Evolutionary conservation across 2,888 invertebrate genomes (phyloP).

Genomic region (Laspeyria flexula): DNA sequence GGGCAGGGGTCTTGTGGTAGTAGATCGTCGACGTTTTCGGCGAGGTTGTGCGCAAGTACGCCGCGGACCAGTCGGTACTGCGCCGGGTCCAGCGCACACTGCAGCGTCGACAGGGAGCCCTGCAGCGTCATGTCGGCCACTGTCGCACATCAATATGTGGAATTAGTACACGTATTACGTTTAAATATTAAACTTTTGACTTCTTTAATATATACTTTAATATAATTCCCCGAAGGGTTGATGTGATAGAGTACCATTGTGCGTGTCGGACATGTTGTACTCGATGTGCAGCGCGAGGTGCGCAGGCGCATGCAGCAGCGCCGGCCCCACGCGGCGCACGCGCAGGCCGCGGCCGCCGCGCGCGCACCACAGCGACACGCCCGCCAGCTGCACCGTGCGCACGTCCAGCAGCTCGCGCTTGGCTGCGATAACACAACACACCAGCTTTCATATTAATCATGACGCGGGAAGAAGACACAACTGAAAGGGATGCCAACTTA

Average conservation of each 20-base stretch:
- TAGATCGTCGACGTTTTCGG: conserved; percentile 87
- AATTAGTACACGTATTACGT: too few relatives aligned
- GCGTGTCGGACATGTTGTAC: conserved; percentile 90
- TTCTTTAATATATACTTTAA: too few relatives aligned
- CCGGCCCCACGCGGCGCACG: conserved; percentile 80
- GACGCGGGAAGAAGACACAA: too few relatives aligned
- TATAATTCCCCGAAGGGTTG: too few relatives aligned
- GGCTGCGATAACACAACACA: conserved; percentile 19
- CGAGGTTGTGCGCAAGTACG: conserved; percentile 95
- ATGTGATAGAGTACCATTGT: too few relatives aligned
- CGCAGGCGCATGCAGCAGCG: conserved; percentile 93
- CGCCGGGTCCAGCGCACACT: conserved; percentile 92
- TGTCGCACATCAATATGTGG: conserved; percentile 36
- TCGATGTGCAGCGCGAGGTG: conserved; percentile 93
- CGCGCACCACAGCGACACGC: conserved; percentile 92
- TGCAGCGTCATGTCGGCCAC: conserved; percentile 94
- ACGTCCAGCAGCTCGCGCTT: conserved; percentile 89
- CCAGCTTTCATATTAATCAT: too few relatives aligned
- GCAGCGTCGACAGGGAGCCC: conserved; percentile 94
- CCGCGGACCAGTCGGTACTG: conserved; percentile 96
- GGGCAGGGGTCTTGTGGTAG: conserved; percentile 30
- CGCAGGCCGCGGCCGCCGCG: conserved; percentile 74
- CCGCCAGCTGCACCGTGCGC: conserved; percentile 89
- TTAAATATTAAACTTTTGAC: too few relatives aligned
- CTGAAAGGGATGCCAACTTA: too few relatives aligned